Conservation (phyloP, 2,888 invertebrate genomes). For the Tridacna crocea region DNA sequence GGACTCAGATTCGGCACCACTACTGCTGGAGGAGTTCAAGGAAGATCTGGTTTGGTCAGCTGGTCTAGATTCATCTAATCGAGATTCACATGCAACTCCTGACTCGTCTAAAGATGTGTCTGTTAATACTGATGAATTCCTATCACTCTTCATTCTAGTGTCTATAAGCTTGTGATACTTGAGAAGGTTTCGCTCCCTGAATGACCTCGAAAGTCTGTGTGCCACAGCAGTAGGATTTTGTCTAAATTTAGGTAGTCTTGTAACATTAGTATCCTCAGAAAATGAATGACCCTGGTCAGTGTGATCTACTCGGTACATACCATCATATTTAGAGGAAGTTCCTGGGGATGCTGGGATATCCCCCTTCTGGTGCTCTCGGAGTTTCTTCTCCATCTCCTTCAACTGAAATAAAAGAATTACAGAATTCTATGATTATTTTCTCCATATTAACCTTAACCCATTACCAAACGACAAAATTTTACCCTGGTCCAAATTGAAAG, state of each 20-base stretch:
- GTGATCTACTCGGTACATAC: constrained; percentile 71
- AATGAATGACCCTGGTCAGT: constrained; percentile 61
- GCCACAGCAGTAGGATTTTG: constrained; percentile 53
- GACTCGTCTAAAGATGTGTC: constrained; percentile 45
- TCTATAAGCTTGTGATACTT: constrained; percentile 53
- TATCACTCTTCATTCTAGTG: constrained; percentile 44
- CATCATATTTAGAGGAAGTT: constrained; percentile 67
- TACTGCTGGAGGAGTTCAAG: constrained; percentile 31
- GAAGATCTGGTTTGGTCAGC: constrained; percentile 36
- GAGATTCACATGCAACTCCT: constrained; percentile 26
- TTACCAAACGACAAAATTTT: neutral
- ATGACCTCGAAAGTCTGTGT: constrained; percentile 57
- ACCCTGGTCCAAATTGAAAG: neutral
- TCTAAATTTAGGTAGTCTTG: constrained; percentile 49
- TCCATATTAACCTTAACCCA: neutral
- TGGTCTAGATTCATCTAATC: constrained; percentile 38
- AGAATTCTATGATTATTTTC: constrained; percentile 16
- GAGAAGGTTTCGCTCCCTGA: constrained; percentile 57
- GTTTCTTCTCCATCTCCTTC: constrained; percentile 85
- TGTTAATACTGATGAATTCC: constrained; percentile 41
- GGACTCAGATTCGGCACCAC: constrained; percentile 57
- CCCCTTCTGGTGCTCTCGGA: constrained; percentile 77
- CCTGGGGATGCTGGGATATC: constrained; percentile 58
- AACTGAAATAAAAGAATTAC: constrained; percentile 83
- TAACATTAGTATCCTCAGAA: constrained; percentile 61